Base-by-base conservation (phyloP, 2,797 vertebrate species). In the Pipistrellus nathusii region DNA sequence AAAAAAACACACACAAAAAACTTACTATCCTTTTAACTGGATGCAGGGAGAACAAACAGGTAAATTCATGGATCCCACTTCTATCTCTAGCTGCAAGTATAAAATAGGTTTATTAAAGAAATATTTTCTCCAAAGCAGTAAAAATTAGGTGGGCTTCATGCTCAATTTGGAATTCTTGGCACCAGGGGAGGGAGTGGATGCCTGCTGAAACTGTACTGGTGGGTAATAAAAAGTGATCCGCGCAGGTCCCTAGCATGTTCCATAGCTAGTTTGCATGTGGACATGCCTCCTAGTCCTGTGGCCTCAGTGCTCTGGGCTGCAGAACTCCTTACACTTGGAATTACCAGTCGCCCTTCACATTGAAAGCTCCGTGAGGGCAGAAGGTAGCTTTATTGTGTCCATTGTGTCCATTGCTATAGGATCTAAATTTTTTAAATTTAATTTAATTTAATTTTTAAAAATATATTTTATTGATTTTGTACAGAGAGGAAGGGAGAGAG, bases 91-190 rank as follows among this genome's bases (percentile, higher is more conserved):
- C n/a, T 80, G 48, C 55, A 73, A 18, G 55, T 69, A n/a, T 46
- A 21, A 88, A 90, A 71, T 17, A 18, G 23, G 35, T 38, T 46
- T 84, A 32, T 55, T 69, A 68, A 53, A 84, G 72, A 90, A 87
- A 35, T 51, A 69, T 55, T 87, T 94, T 66, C n/a, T 66, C 23
- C 6, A 80, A 48, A 69, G 66, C 66, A 46, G 17, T 38, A 41
- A 14, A 76, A 62, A 55, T 20, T n/a, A 86, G 66, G 57, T 13
- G 11, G 7, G 35, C 1, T 41, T 68, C 44, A 5, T 6, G 59
- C 53, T 66, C 51, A 1, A 2, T 55, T 41, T 18, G 30, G 80
- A 21, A 41, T 66, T 76, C 21, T 44, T 35, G 68, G 84, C 18
- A n/a, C 73, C 5, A 5, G 0, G 35, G 53, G 27, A 55, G 13